Evolutionary conservation across 30 jellyfish, hydroid and myxozoan species (phyloP).

Genomic region (Pseudorhiza aurosa): DNA sequence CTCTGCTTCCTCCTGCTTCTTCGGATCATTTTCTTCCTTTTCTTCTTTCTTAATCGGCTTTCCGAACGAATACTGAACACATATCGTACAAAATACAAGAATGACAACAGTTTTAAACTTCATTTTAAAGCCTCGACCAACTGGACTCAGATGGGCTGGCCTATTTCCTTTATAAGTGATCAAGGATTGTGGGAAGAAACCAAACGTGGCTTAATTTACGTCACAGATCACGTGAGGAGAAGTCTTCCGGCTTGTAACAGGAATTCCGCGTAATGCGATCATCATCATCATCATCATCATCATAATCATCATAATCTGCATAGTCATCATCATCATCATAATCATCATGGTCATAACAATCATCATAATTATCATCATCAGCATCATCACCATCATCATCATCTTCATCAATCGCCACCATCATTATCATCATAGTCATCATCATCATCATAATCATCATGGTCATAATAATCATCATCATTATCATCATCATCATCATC

Average conservation of each 20-base stretch:
- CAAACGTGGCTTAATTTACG: slow-evolving; percentile 72
- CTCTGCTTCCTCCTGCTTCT: slow-evolving; percentile 73
- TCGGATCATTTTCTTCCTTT: slow-evolving; percentile 50
- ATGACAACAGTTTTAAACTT: not conserved
- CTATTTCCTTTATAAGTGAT: not conserved
- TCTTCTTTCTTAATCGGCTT: slow-evolving; percentile 61
- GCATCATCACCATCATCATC: no score
- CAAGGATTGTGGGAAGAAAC: slow-evolving; percentile 3
- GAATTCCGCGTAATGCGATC: no score
- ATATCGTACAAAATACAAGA: not conserved
- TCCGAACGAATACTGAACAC: slow-evolving; percentile 11
- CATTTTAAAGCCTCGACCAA: slow-evolving; percentile 22
- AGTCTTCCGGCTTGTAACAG: slow-evolving; percentile 54
- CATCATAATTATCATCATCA: no score
- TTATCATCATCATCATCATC: no score
- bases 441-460: no score
- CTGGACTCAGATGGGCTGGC: slow-evolving; percentile 2
- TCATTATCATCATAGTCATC: no score
- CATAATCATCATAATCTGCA: no score
- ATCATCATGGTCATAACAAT: no score
- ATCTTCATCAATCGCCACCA: no score
- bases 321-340: no score
- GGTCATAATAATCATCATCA: no score
- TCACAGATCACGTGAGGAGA: slow-evolving; percentile 62
- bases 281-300: no score